phyloP scores from a whole-genome alignment of 2,797 vertebrate genomes.

The Channallabes apus region DNA sequence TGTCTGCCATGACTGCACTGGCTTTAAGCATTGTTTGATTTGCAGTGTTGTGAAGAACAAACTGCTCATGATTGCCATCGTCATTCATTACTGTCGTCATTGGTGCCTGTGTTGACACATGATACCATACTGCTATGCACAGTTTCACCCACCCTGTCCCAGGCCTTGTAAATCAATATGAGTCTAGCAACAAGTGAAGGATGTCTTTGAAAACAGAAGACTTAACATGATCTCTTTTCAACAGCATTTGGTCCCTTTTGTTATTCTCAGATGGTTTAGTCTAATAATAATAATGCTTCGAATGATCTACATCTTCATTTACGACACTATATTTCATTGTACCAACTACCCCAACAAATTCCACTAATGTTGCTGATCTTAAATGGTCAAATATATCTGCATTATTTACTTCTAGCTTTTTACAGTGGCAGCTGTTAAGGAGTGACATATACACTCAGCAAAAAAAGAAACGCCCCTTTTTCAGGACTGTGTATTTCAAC shows the following conservation, averaged over 20 bases:
- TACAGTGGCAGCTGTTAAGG: neutral
- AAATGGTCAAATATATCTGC: neutral
- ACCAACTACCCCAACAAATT: neutral
- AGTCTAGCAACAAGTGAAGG: neutral
- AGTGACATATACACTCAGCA: too few species aligned
- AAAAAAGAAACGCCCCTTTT: too few species aligned
- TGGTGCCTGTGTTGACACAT: constrained; percentile 22
- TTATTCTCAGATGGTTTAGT: neutral
- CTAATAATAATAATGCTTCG: neutral
- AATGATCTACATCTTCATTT: neutral
- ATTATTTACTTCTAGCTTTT: neutral
- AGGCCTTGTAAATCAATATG: neutral
- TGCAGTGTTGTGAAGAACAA: constrained; percentile 26
- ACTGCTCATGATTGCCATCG: constrained; percentile 9
- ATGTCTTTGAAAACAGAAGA: neutral
- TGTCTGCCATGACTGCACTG: constrained; percentile 25
- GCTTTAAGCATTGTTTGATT: constrained; percentile 41
- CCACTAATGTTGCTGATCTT: neutral
- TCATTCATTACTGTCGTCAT: constrained; percentile 13
- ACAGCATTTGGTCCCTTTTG: neutral
- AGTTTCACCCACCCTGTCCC: neutral
- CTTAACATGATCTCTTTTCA: neutral
- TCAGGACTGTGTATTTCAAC: too few species aligned
- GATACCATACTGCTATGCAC: neutral
- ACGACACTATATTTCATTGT: neutral